Base-by-base conservation (phyloP, 2,113 vertebrate genomes). In the Corvus cornix region DNA sequence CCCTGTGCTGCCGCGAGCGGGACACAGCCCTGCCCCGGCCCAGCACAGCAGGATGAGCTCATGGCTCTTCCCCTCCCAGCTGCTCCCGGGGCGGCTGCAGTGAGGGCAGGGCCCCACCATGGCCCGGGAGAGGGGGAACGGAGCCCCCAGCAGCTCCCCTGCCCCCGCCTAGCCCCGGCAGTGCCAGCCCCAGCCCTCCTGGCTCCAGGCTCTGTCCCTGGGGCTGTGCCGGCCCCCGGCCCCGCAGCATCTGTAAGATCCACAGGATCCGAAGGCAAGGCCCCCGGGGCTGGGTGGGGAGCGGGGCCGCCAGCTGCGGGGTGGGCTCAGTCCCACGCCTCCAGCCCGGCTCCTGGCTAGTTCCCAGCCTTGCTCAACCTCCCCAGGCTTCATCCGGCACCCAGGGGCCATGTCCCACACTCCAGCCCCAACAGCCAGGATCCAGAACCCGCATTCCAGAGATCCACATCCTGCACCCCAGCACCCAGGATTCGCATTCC, bases 1-100 rank as follows among this genome's bases (percentile, higher is more conserved):
- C 30, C 23, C 43, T 1, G 22, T 8, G 16, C 18, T 6, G 43
- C 41, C 0, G 2, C 0, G 8, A 43, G 48, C 1, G 0, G 82
- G 82, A 60, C 6, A 16, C 8, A 2, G 76, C 72, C 62, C 94
- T 24, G 84, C 60, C 48, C 58, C 11, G 58, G 43, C 63, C 41
- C 6, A 1, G 46, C 43, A 39, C 31, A 3, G 41, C 0, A 0
- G n/a, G 64, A 91, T 95, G 93, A 96, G 84, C 91, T 84, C 94
- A 93, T 13, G 55, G 69, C 68, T 33, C 46, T 13, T 86, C 84
- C 62, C 80, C 48, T 68, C 93, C 90, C 84, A 49, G 88, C 75
- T 28, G 37, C 46, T 90, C 77, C 82, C 3, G 0, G 16, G 22
- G 49, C 3, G 1, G 41, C 73, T 3, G 23, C 46, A 39, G 13